A percentile compares a stretch with the other conserved stretches of the same genome.
These are phyloP conservation scores for Notocelia uddmanniana DNA, from an alignment of 2,888 invertebrate species.

Conservation along the genomic window DNA sequence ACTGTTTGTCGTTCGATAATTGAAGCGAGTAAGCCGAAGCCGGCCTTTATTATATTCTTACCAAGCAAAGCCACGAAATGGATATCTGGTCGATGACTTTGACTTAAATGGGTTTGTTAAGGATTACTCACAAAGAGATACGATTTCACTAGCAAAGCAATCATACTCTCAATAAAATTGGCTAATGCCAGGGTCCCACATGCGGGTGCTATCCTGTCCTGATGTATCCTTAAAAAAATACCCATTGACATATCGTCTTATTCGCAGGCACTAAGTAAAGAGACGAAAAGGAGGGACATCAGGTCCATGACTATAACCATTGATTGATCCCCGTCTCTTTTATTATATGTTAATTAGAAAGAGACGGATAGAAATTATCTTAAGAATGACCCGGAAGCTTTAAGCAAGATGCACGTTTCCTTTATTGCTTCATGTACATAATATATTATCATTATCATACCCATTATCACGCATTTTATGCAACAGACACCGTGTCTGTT, in stretches of 20 bases:
- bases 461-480: conserved; percentile 16
- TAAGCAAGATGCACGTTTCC: conserved; percentile 6
- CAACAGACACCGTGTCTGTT: neutral
- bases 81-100: neutral
- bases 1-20: conserved; percentile 35
- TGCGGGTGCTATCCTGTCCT: no score
- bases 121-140: neutral
- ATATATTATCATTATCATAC: conserved; percentile 7
- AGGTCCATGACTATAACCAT: neutral
- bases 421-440: conserved; percentile 15
- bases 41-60: conserved; percentile 7
- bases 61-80: conserved; percentile 1
- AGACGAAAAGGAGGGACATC: neutral
- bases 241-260: neutral
- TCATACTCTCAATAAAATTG: no score
- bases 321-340: neutral
- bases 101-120: neutral
- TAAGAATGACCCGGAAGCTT: conserved; percentile 12
- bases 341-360: neutral
- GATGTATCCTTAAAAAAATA: no score
- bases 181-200: no score
- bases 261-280: conserved; percentile 3
- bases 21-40: neutral
- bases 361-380: neutral
- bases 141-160: neutral